Conservation (phyloP, 2,888 invertebrate species). For the Lepidonotus clava region DNA sequence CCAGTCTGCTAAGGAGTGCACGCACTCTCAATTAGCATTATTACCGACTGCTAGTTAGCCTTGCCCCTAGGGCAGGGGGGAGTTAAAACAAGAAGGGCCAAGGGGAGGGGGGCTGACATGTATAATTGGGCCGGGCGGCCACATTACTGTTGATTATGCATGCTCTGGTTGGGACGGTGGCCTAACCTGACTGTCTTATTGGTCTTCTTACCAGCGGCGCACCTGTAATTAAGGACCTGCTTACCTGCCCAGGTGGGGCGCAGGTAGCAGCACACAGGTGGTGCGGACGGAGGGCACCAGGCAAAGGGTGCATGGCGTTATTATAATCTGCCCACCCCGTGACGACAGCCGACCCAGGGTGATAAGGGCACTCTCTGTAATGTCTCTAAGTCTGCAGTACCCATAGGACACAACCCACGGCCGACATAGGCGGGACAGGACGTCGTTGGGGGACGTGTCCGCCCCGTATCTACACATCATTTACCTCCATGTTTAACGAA, state of each 20-base stretch:
- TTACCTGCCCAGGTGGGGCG: background rate
- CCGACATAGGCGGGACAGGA: background rate
- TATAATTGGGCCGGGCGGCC: background rate
- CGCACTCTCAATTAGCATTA: too few relatives aligned
- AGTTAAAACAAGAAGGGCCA: too few relatives aligned
- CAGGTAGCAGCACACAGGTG: background rate
- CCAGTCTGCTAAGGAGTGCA: too few relatives aligned
- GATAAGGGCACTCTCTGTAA: background rate
- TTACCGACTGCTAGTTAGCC: too few relatives aligned
- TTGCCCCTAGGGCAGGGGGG: too few relatives aligned
- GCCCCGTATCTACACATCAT: background rate
- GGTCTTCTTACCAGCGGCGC: background rate
- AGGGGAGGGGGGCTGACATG: background rate
- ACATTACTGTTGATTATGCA: conserved; percentile 13
- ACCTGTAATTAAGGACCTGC: background rate
- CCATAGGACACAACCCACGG: background rate
- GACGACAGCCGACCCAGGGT: background rate
- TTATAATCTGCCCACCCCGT: background rate
- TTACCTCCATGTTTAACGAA: background rate
- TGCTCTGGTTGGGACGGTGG: background rate
- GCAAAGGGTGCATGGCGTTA: background rate
- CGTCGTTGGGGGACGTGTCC: background rate
- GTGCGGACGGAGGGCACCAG: background rate
- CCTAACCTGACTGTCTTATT: background rate
- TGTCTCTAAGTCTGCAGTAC: background rate